Conservation (phyloP, 2,113 vertebrate species). For the Morone saxatilis region DNA sequence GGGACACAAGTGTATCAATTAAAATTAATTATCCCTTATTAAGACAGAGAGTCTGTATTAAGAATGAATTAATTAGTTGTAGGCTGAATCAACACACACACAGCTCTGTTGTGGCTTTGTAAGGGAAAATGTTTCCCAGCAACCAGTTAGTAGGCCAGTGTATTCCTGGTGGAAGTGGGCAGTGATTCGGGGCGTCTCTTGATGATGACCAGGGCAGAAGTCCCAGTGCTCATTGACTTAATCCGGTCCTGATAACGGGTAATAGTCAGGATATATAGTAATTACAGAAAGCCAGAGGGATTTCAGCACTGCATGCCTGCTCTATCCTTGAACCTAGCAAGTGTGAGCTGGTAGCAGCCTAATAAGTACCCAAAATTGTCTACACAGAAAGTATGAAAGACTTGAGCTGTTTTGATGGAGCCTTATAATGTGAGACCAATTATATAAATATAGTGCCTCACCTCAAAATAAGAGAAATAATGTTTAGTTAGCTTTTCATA, state of each 20-base stretch:
- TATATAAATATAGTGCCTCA: neutral
- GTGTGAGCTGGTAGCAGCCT: conserved; percentile 47
- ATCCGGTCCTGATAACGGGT: conserved; percentile 77
- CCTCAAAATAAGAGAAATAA: neutral
- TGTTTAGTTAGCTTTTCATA: neutral
- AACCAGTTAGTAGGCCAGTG: conserved; percentile 35
- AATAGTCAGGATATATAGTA: conserved; percentile 80
- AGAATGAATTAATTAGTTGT: conserved; percentile 48
- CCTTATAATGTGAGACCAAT: neutral
- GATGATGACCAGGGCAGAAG: conserved; percentile 69
- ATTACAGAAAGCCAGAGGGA: conserved; percentile 74
- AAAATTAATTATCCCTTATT: conserved; percentile 43
- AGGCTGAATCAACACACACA: conserved; percentile 37
- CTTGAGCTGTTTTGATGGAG: conserved; percentile 13
- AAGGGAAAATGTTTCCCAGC: conserved; percentile 46
- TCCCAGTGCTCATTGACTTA: conserved; percentile 78
- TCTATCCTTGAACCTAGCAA: conserved; percentile 71
- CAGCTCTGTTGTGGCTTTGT: conserved; percentile 40
- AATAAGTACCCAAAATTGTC: conserved; percentile 27
- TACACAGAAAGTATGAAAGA: conserved; percentile 20
- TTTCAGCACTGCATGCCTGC: conserved; percentile 50
- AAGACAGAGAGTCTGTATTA: conserved; percentile 26
- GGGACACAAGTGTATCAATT: conserved; percentile 27
- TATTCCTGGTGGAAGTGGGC: conserved; percentile 48
- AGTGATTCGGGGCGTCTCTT: conserved; percentile 61